Evolutionary conservation across 2,888 invertebrate genomes (phyloP), one percentile per base, ranked within the genome.

Genomic region (Lepidocyrtinus sp.): DNA sequence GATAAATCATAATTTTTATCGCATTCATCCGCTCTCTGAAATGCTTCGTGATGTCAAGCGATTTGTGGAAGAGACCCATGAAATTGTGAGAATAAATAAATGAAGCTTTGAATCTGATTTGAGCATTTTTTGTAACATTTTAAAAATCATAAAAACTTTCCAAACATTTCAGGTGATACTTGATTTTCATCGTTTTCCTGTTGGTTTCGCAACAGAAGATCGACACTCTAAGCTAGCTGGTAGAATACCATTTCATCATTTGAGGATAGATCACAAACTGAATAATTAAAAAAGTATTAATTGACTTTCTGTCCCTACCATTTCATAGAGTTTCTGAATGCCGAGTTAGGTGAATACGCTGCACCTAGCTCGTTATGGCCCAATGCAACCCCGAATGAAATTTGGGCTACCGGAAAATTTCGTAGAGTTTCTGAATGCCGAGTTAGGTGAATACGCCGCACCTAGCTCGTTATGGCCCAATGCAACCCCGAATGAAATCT

Each of bases 121-220:
- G n/a, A n/a, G n/a, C 15, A 64, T 67, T 67, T 26, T 27, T 36
- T 36, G 36, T 36, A 5, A 7, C n/a, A n/a, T n/a, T n/a, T n/a
- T n/a, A n/a, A n/a, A n/a, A n/a, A n/a, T n/a, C n/a, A n/a, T n/a
- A n/a, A n/a, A n/a, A n/a, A n/a, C n/a, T n/a, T n/a, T n/a, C n/a
- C n/a, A n/a, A n/a, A n/a, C n/a, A n/a, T 87, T 21, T 78, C 17
- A 83, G 83, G 82, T 96, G 9, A 92, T 96, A 81, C 88, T 96
- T 67, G 95, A 96, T 87, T 94, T 96, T 63, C 95, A 95, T 87
- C 92, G 94, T 81, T 95, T 96, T 88, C 95, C 95, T 0, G 89
- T 92, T 19, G 93, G 93, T 1, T 92, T 93, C 65, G 83, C 84
- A 90, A 76, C 45, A 88, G 89, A 0, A 90, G 91, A 87, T 15